phyloP scores from a whole-genome alignment of 2,797 vertebrate species.

The Gymnopithys bicolor region DNA sequence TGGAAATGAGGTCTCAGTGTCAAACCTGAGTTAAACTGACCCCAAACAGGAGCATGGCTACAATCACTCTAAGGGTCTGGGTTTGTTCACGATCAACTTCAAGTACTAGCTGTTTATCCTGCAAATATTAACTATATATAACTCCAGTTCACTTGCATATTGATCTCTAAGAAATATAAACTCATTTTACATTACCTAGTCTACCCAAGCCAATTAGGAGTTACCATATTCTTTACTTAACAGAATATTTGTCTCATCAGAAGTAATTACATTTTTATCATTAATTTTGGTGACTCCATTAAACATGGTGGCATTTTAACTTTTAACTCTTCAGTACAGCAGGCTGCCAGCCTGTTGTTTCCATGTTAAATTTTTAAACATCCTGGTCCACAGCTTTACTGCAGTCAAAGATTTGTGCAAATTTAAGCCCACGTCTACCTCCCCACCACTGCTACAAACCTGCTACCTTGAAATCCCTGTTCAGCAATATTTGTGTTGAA shows the following conservation, averaged over 20 bases:
- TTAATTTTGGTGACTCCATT: slow-evolving; percentile 65
- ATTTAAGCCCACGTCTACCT: neutral
- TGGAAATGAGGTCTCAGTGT: neutral
- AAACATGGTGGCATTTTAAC: slow-evolving; percentile 64
- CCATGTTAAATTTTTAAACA: slow-evolving; percentile 64
- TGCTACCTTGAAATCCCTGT: neutral
- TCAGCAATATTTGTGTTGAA: neutral
- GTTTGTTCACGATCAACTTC: neutral
- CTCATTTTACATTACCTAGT: neutral
- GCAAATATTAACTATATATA: neutral
- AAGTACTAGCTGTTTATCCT: neutral
- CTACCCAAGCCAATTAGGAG: neutral
- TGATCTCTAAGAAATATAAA: neutral
- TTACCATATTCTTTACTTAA: slow-evolving; percentile 11
- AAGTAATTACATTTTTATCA: slow-evolving; percentile 63
- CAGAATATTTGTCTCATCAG: slow-evolving; percentile 39
- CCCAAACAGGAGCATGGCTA: neutral
- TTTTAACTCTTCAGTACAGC: slow-evolving; percentile 54
- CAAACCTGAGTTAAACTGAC: neutral
- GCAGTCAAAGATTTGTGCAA: neutral
- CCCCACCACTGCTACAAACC: neutral
- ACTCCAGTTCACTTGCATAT: neutral
- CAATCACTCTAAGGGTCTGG: neutral
- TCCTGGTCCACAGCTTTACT: slow-evolving; percentile 10
- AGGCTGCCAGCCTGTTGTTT: slow-evolving; percentile 57